Evolutionary conservation across 1,140 invertebrate species (phyloP), one percentile per base, ranked within the genome.

Genomic region (Helicoverpa armigera): DNA sequence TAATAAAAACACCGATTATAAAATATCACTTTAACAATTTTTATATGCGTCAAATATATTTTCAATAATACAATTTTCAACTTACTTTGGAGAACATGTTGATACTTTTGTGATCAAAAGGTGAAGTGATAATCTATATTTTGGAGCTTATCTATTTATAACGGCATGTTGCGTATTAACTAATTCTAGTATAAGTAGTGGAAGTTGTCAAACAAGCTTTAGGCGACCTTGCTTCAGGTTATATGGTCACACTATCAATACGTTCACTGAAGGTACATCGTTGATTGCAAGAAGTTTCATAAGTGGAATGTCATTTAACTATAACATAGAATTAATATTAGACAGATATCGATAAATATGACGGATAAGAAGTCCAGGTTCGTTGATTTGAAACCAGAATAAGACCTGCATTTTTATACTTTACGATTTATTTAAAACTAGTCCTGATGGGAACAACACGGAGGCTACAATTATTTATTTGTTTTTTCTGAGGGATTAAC

Each of bases 71-170:
- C 51, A 11, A 18, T 35, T 31, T 70, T 70, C 13, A 54, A 82
- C 77, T 82, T 84, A 86, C 85, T 85, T 85, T 86, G 54, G 81
- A 82, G 65, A 88, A 85, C 85, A 86, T 88, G 75, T 83, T 86
- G 60, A 65, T 77, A 69, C 35, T 75, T 83, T 74, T 79, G 70
- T 58, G 48, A 80, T 77, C 56, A 43, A 74, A 65, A 72, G 43
- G 69, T 80, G 60, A 80, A 51, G 54, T 65, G 58, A 54, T 70
- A 70, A 69, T 31, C 67, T 5, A 51, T 29, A 54, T 70, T 3
- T 51, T 23, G 18, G 53, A 51, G 48, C 23, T 70, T 10, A 70
- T 11, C 67, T 70, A 70, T 70, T 70, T 70, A 70, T 58, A 67
- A 43, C 13, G 53, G 54, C 12, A 31, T 35, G 35, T 61, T 78